A percentile compares a stretch with the other conserved stretches of the same genome.
Conservation (phyloP, 2,113 vertebrate genomes). For the Cricetomys ansorgei region DNA sequence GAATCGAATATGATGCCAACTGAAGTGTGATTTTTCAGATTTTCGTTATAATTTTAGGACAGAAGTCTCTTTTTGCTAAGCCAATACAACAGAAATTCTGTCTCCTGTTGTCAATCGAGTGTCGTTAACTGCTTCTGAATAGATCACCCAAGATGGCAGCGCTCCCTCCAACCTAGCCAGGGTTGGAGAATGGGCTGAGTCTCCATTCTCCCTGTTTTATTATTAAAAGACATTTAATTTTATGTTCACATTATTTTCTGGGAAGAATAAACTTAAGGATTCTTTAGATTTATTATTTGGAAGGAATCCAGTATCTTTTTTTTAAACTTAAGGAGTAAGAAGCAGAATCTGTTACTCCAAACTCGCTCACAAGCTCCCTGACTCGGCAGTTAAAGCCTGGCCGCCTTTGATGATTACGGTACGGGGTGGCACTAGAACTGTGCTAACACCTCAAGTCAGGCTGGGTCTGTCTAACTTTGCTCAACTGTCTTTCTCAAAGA, state of each 20-base stretch:
- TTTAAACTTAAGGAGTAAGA: background rate
- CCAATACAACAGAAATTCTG: background rate
- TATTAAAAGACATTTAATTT: background rate
- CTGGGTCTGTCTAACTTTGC: background rate
- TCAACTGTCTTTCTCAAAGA: background rate
- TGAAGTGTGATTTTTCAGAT: conserved; percentile 9
- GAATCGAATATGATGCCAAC: background rate
- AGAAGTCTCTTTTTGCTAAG: background rate
- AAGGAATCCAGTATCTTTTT: background rate
- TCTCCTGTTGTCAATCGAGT: background rate
- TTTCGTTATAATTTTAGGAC: background rate
- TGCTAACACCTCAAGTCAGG: background rate
- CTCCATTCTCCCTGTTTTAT: background rate
- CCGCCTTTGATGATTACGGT: background rate
- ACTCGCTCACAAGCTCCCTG: background rate
- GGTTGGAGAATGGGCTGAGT: too few species aligned
- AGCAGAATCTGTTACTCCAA: background rate
- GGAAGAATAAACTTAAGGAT: background rate
- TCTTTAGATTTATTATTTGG: conserved; percentile 1
- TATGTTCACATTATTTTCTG: background rate
- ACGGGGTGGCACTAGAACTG: background rate
- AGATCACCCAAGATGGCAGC: background rate
- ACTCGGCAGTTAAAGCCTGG: background rate
- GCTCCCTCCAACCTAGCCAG: background rate
- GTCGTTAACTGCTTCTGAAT: background rate